Evolutionary conservation across 2,797 vertebrate species (phyloP).

Genomic region (Pagetopsis macropterus): DNA sequence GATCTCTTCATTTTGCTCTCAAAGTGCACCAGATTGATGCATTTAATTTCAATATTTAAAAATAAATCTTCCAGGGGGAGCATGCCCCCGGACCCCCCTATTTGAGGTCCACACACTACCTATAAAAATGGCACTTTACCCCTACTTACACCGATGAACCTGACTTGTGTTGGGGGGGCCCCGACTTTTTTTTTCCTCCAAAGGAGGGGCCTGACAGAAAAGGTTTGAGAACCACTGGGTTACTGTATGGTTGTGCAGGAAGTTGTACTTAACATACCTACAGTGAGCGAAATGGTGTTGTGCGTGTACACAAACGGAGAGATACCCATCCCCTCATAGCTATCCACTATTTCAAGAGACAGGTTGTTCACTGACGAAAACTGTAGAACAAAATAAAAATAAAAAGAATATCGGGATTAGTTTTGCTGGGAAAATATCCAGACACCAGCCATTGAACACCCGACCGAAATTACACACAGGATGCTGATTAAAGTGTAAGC

Average conservation of each 20-base stretch:
- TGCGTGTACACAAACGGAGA: constrained; percentile 75
- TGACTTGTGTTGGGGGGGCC: too few relatives aligned
- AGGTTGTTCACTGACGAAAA: constrained; percentile 55
- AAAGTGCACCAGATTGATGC: too few relatives aligned
- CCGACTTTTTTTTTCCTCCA: too few relatives aligned
- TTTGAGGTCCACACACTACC: too few relatives aligned
- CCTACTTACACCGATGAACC: too few relatives aligned
- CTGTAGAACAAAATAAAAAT: constrained; percentile 31
- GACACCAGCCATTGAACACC: neutral
- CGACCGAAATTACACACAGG: constrained; percentile 24
- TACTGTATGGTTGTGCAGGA: neutral
- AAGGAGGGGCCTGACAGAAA: too few relatives aligned
- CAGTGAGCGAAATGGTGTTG: constrained; percentile 78
- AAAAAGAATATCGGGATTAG: neutral
- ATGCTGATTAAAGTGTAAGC: constrained; percentile 27
- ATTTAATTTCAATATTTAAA: too few relatives aligned
- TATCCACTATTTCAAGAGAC: constrained; percentile 42
- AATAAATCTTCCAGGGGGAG: too few relatives aligned
- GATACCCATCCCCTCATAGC: constrained; percentile 73
- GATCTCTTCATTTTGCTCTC: too few relatives aligned
- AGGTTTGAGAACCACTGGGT: too few relatives aligned
- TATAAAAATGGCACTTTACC: too few relatives aligned
- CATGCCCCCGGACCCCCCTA: too few relatives aligned
- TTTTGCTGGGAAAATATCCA: neutral
- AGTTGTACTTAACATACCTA: constrained; percentile 70